Percentiles rank a stretch among this genome's conserved stretches.
These are phyloP conservation scores for Merops nubicus DNA, from an alignment of 2,113 vertebrate genomes.

Conservation along the genomic window DNA sequence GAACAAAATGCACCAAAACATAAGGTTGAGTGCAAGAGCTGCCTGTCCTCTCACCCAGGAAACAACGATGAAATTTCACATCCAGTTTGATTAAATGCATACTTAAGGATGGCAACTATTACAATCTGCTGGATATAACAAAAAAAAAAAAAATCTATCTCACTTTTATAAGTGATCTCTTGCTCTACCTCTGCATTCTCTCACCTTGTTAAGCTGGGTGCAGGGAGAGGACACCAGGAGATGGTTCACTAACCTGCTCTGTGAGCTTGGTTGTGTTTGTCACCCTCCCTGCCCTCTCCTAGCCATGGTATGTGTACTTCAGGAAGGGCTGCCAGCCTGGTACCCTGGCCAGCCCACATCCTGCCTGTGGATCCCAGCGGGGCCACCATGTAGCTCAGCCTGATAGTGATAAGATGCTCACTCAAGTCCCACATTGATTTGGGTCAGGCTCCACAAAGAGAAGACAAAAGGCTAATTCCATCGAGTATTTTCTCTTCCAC, in stretches of 20 bases:
- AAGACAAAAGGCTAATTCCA: background rate
- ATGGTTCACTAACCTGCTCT: background rate
- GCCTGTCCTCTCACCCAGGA: background rate
- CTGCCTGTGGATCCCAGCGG: background rate
- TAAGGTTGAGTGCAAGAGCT: background rate
- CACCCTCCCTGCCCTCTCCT: background rate
- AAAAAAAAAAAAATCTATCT: too few species aligned
- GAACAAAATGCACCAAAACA: background rate
- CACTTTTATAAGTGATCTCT: rapidly evolving
- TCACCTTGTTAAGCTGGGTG: background rate
- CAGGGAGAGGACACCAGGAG: background rate
- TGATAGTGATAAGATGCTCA: background rate
- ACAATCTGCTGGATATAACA: background rate
- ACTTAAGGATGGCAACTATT: background rate
- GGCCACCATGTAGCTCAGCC: background rate
- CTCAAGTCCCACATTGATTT: background rate
- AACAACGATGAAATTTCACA: background rate
- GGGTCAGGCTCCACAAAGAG: background rate
- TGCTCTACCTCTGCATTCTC: background rate
- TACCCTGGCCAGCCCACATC: background rate
- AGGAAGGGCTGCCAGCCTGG: background rate
- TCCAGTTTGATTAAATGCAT: background rate
- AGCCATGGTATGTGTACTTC: background rate
- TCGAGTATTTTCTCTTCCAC: background rate
- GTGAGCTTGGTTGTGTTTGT: background rate